Percentiles rank a stretch among this genome's conserved stretches.
phyloP scores from a whole-genome alignment of 2,888 invertebrate genomes.

The Liposcelis brunnea region DNA sequence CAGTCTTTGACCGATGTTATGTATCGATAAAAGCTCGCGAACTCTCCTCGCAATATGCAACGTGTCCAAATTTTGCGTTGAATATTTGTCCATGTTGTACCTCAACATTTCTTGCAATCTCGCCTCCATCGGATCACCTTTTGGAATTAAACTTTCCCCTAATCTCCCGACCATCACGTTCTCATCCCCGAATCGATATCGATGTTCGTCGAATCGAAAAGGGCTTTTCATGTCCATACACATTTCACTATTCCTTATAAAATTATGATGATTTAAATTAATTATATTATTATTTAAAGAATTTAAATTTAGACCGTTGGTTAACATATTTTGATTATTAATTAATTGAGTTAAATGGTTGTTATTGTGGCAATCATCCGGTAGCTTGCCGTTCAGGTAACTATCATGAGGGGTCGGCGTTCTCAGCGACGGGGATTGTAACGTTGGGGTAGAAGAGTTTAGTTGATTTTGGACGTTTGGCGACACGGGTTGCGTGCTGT shows the following conservation, averaged over 20 bases:
- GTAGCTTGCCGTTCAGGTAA: slow-evolving; percentile 7
- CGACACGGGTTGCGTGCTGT: no score
- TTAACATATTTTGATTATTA: slow-evolving; percentile 6
- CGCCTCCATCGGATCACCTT: slow-evolving; percentile 88
- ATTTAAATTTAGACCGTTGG: slow-evolving; percentile 11
- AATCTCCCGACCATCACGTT: slow-evolving; percentile 69
- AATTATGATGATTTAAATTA: slow-evolving; percentile 10
- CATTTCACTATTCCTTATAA: slow-evolving; percentile 10
- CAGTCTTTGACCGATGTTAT: slow-evolving; percentile 95
- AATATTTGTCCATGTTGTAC: slow-evolving; percentile 92
- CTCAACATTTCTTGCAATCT: slow-evolving; percentile 81
- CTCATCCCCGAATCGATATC: slow-evolving; percentile 72
- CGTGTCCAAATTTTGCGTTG: slow-evolving; percentile 87
- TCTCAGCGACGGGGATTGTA: neutral
- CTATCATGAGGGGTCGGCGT: slow-evolving; percentile 6
- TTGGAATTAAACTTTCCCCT: slow-evolving; percentile 81
- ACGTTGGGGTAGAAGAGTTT: no score
- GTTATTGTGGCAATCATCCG: slow-evolving; percentile 9
- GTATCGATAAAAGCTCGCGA: slow-evolving; percentile 81
- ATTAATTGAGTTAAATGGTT: slow-evolving; percentile 11
- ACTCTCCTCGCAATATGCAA: slow-evolving; percentile 84
- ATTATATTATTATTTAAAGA: slow-evolving; percentile 8
- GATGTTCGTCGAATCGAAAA: slow-evolving; percentile 66
- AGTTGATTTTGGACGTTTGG: no score
- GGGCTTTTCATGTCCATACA: slow-evolving; percentile 35